Evolutionary conservation across 2,797 vertebrate species (phyloP), one percentile per base, ranked within the genome.

Genomic region (Dermochelys coriacea): DNA sequence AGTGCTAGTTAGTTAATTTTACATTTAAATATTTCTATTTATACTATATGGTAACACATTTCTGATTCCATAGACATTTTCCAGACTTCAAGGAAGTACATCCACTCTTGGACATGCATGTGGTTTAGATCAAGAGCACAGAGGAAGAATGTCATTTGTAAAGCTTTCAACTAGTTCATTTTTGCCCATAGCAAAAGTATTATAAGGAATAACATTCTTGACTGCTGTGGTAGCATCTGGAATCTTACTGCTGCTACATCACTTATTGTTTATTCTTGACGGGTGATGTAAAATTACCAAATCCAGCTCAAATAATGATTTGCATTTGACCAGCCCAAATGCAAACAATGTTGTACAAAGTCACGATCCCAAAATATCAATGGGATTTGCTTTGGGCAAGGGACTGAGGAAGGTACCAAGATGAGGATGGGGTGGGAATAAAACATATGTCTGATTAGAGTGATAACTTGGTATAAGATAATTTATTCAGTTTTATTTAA

Each of bases 401-500:
- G 41, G 47, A 80, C 0, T 15, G 23, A 92, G 86, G 74, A n/a
- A 78, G 52, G 31, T 82, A 90, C 18, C 0, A 4, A 96, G 82
- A 51, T 80, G 37, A 90, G 94, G 92, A 94, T 84, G 18, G 83
- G 85, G 96, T 83, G 55, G 45, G 50, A 82, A 89, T 88, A 92
- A 89, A 96, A 55, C 45, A 8, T 94, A 21, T 85, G 78, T 89
- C 85, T 93, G 80, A 90, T 87, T 87, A 77, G 85, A 90, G 68
- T 82, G 61, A 71, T 79, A 91, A 94, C 93, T 96, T 96, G 86
- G 54, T 85, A 84, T 31, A 90, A 96, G 82, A 86, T 88, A 92
- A 97, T 97, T 97, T 97, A 94, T 95, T 96, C 81, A 85, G 52
- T 27, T 94, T 88, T 96, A 37, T 88, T 93, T 93, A 93, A 91